These are phyloP conservation scores for Eudemis profundana DNA, from an alignment of 2,888 invertebrate species.

Conservation along the genomic window DNA sequence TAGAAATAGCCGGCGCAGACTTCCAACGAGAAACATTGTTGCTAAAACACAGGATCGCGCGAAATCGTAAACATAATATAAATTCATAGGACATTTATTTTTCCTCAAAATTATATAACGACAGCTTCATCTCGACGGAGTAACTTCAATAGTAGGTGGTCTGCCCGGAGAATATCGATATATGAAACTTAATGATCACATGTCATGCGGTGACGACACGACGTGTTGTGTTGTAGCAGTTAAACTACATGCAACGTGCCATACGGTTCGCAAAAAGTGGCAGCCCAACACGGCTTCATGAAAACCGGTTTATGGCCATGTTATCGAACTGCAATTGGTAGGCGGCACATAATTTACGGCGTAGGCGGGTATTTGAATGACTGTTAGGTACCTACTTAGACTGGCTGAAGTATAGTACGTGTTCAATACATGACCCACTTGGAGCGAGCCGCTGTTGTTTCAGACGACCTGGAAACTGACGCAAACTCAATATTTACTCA, in stretches of 20 bases:
- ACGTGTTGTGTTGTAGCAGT: conserved; percentile 34
- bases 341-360: conserved; percentile 49
- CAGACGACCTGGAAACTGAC: conserved; percentile 63
- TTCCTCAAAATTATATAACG: conserved; percentile 10
- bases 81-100: conserved; percentile 37
- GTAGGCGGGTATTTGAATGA: conserved; percentile 43
- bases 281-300: conserved; percentile 46
- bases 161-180: background rate
- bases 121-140: background rate
- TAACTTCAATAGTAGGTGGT: background rate
- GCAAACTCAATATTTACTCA: conserved; percentile 64
- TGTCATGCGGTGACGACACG: conserved; percentile 36
- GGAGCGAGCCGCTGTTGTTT: conserved; percentile 68
- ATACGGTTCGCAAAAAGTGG: conserved; percentile 48
- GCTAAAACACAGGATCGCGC: conserved; percentile 69
- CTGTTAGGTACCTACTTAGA: background rate
- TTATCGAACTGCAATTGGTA: conserved; percentile 45
- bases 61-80: conserved; percentile 62
- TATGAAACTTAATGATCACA: conserved; percentile 18
- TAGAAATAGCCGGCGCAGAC: conserved; percentile 83
- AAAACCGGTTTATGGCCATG: conserved; percentile 70
- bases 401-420: conserved; percentile 66
- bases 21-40: conserved; percentile 69
- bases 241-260: conserved; percentile 44
- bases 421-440: conserved; percentile 78